Evolutionary conservation across 2,888 invertebrate species (phyloP).

Genomic region (Teinopalpus imperialis): DNA sequence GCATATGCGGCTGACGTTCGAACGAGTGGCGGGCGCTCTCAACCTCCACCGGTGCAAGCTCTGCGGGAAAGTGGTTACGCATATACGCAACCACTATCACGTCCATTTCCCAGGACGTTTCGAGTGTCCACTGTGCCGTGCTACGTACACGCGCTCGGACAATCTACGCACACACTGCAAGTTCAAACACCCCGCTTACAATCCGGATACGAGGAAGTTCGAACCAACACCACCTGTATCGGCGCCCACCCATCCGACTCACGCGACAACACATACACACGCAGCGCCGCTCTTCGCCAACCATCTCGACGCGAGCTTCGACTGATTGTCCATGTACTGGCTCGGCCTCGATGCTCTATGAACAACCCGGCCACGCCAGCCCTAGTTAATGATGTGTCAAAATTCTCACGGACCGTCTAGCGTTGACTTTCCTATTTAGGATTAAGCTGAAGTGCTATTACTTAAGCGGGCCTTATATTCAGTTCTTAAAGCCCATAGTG

Average conservation of each 20-base stretch:
- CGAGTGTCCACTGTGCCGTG: constrained; percentile 95
- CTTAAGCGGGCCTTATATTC: constrained; percentile 70
- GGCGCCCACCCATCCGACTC: constrained; percentile 75
- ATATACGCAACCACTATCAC: constrained; percentile 96
- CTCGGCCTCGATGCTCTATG: constrained; percentile 70
- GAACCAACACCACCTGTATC: constrained; percentile 86
- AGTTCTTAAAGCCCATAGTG: constrained; percentile 46
- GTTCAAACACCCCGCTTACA: constrained; percentile 94
- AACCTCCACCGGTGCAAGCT: constrained; percentile 97
- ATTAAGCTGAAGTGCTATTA: constrained; percentile 79
- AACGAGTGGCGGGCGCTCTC: constrained; percentile 95
- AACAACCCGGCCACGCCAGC: constrained; percentile 43
- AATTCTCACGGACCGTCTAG: constrained; percentile 56
- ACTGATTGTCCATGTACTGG: constrained; percentile 75
- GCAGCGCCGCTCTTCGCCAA: constrained; percentile 81
- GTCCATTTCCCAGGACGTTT: constrained; percentile 96
- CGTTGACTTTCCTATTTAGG: constrained; percentile 72
- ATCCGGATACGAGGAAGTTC: constrained; percentile 93
- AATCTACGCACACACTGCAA: constrained; percentile 96
- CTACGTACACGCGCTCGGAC: constrained; percentile 95
- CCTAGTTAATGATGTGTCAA: constrained; percentile 53
- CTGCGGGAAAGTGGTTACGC: constrained; percentile 96
- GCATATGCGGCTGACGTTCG: constrained; percentile 97
- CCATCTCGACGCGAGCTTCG: constrained; percentile 82
- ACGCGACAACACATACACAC: constrained; percentile 55